Evolutionary conservation across 2,888 invertebrate species (phyloP).

Genomic region (Drosophila paramelanica): DNA sequence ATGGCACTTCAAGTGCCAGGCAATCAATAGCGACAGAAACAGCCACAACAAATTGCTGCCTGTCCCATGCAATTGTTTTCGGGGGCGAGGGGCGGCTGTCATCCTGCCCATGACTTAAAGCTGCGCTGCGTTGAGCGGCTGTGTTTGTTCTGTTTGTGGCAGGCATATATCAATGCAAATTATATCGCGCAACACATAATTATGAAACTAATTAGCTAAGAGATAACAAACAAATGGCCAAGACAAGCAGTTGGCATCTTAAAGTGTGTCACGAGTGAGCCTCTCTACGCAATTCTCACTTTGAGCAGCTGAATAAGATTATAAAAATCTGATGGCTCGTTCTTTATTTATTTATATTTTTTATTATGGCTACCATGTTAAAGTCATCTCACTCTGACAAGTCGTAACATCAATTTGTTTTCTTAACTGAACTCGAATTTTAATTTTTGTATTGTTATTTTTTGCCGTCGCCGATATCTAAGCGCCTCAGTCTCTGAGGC

Average conservation of each 20-base stretch:
- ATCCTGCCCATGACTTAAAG: conserved; percentile 21
- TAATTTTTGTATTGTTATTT: conserved; percentile 34
- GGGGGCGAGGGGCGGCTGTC: neutral
- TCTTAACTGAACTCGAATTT: conserved; percentile 22
- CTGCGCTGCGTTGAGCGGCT: conserved; percentile 20
- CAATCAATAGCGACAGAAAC: conserved; percentile 71
- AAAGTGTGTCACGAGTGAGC: conserved; percentile 2
- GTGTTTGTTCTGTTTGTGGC: conserved; percentile 32
- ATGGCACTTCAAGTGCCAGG: conserved; percentile 67
- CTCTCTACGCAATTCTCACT: neutral
- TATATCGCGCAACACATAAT: conserved; percentile 60
- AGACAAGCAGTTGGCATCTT: conserved; percentile 10
- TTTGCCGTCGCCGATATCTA: conserved; percentile 40
- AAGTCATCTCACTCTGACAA: neutral
- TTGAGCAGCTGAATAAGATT: neutral
- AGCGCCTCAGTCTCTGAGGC: conserved; percentile 34
- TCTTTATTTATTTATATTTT: neutral
- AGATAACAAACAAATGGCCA: conserved; percentile 59
- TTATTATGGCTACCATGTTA: neutral
- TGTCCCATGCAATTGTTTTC: conserved; percentile 71
- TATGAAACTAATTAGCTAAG: conserved; percentile 76
- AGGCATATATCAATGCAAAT: conserved; percentile 64
- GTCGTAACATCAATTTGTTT: conserved; percentile 39
- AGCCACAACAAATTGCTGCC: conserved; percentile 72
- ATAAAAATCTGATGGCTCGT: neutral